phyloP scores from a whole-genome alignment of 2,888 invertebrate species.

The Xiphydria camelus region DNA sequence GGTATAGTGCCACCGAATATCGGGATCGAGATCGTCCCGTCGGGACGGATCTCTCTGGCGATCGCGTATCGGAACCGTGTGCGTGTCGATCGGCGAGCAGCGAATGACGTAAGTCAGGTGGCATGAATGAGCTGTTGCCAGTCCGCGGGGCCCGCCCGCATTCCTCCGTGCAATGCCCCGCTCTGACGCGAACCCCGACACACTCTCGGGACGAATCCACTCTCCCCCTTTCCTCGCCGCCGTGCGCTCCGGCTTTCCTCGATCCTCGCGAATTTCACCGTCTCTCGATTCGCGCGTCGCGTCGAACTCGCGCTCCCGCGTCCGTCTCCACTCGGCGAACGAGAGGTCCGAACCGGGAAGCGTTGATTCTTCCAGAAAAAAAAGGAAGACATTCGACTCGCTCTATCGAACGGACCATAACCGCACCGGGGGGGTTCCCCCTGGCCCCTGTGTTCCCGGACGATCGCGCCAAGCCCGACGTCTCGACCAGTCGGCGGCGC shows the following conservation, averaged over 20 bases:
- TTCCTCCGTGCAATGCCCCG: constrained; percentile 29
- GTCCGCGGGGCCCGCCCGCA: constrained; percentile 26
- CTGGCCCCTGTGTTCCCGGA: too few relatives aligned
- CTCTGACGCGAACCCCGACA: constrained; percentile 5
- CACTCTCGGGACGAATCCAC: constrained; percentile 4
- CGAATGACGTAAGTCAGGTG: constrained; percentile 32
- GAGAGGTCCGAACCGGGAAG: not conserved
- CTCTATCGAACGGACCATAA: not conserved
- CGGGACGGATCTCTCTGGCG: too few relatives aligned
- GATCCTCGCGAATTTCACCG: constrained; percentile 1
- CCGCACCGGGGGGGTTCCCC: too few relatives aligned
- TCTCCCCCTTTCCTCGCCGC: not conserved
- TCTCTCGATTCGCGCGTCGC: constrained; percentile 1
- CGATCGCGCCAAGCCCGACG: too few relatives aligned
- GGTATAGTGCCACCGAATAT: too few relatives aligned
- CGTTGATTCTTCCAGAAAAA: too few relatives aligned
- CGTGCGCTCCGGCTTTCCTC: not conserved
- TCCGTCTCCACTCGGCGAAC: not conserved
- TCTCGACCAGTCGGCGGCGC: too few relatives aligned
- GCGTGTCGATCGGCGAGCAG: constrained; percentile 3
- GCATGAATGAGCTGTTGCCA: constrained; percentile 32
- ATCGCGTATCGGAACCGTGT: not conserved
- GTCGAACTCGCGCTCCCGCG: too few relatives aligned
- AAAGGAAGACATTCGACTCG: too few relatives aligned
- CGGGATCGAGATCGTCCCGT: too few relatives aligned